Percentiles rank a stretch among this genome's conserved stretches.
Evolutionary conservation across 2,888 invertebrate genomes (phyloP).

Genomic region (Poecilobothrus nobilitatus): DNA sequence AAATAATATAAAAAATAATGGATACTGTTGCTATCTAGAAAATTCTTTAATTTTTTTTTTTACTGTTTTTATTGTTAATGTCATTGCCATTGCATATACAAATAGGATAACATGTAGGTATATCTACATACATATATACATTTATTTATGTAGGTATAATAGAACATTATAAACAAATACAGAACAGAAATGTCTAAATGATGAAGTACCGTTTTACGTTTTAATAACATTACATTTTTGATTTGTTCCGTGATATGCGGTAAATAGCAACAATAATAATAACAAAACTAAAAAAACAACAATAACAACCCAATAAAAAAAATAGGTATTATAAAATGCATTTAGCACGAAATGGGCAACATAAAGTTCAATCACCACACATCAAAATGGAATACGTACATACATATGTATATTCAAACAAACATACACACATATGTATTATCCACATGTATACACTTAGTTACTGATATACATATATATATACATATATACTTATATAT

Average conservation of each 20-base stretch:
- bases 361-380: constrained; percentile 4
- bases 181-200: not conserved
- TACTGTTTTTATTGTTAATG: not conserved
- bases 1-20: too few species aligned
- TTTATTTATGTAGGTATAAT: too few species aligned
- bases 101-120: too few species aligned
- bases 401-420: too few species aligned
- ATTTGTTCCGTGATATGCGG: not conserved
- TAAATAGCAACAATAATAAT: not conserved
- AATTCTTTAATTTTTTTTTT: too few species aligned
- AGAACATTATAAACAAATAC: not conserved
- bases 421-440: not conserved
- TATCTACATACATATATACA: not conserved
- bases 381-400: not conserved
- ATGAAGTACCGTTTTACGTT: constrained; percentile 1
- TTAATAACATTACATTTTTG: not conserved
- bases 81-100: not conserved
- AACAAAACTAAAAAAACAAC: too few species aligned
- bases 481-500: too few species aligned
- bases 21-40: not conserved
- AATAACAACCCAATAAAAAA: too few species aligned
- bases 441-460: too few species aligned
- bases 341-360: not conserved
- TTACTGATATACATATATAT: not conserved
- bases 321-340: not conserved